Base-by-base conservation (phyloP, 2,888 invertebrate genomes). In the Cataglyphis albicans region DNA sequence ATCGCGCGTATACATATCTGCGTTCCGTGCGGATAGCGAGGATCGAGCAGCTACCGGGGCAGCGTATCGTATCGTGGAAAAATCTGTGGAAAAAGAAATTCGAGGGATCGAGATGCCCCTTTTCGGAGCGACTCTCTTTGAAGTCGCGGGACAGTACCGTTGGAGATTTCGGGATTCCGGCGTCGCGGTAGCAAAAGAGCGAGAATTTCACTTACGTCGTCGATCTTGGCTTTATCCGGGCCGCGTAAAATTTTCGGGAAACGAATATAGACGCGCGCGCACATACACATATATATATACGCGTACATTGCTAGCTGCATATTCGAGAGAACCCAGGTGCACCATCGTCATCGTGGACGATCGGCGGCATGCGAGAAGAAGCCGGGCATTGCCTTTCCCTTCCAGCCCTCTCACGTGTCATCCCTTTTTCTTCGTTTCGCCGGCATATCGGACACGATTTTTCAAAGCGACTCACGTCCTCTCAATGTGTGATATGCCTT, bases 391-490 rank as follows among this genome's bases (percentile, higher is more conserved):
- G 32, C 75, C 76, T 82, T 52, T 61, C 44, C 68, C n/a, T 38
- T 41, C 59, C 73, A 25, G n/a, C 63, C 63, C 64, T 64, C 76
- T 84, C 73, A 59, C 85, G 78, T 80, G 55, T 74, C 74, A 59
- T 57, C 82, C 67, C 84, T 72, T 73, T 68, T 76, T 84, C 84
- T 83, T 83, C 76, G 65, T 75, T 74, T 63, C 44, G 67, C 63
- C 75, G 59, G 70, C 76, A 75, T 83, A 82, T 84, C 81, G 83
- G 57, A 52, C 82, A 68, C 70, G 72, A 88, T 84, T 86, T 91
- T 88, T 70, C 86, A 84, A 92, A 90, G 78, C 91, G 76, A 84
- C 89, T 91, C 92, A 92, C 91, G 91, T 91, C 82, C 84, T 83
- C 86, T 75, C 86, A 83, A 88, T 90, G 90, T 80, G 78, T 89